A percentile compares a stretch with the other conserved stretches of the same genome.
phyloP scores from a whole-genome alignment of 1,140 invertebrate genomes.

The Drosophila subobscura region DNA sequence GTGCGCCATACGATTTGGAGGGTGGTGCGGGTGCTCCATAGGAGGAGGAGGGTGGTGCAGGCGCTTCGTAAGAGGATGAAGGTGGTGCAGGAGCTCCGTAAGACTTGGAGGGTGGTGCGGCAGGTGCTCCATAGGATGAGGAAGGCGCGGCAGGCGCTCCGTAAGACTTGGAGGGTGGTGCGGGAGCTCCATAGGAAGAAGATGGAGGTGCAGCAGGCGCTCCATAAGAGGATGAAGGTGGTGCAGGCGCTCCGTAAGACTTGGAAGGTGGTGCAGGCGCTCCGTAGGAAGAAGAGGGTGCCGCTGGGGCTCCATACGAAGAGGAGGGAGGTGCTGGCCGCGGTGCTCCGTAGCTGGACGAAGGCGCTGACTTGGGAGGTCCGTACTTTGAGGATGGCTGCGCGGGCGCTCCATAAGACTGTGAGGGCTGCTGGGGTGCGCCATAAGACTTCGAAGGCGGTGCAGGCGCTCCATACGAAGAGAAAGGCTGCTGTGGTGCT shows the following conservation, averaged over 20 bases:
- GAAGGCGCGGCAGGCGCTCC: slow-evolving; percentile 80
- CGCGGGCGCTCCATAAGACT: slow-evolving; percentile 73
- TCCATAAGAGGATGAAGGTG: slow-evolving; percentile 76
- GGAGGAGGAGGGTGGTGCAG: slow-evolving; percentile 61
- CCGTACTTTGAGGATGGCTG: slow-evolving; percentile 2
- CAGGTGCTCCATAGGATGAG: slow-evolving; percentile 84
- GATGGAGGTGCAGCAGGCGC: slow-evolving; percentile 39
- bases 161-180: slow-evolving; percentile 14
- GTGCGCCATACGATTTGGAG: slow-evolving; percentile 70
- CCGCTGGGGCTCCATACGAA: slow-evolving; percentile 15
- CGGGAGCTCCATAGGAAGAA: slow-evolving; percentile 59
- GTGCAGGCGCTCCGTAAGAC: slow-evolving; percentile 83
- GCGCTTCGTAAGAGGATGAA: slow-evolving; percentile 83
- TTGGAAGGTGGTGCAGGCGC: slow-evolving; percentile 4
- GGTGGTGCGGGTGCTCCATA: slow-evolving; percentile 64
- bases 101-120: slow-evolving; percentile 42
- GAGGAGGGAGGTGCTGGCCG: slow-evolving; percentile 7
- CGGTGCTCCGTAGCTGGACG: slow-evolving; percentile 36
- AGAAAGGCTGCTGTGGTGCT: slow-evolving; percentile 64
- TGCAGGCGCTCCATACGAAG: slow-evolving; percentile 70
- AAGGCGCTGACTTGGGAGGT: neutral
- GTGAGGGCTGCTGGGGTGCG: slow-evolving; percentile 55
- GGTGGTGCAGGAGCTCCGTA: slow-evolving; percentile 78
- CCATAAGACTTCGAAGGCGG: too few species aligned
- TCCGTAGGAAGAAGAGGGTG: slow-evolving; percentile 18